phyloP scores from a whole-genome alignment of 2,113 vertebrate genomes.

The Leuciscus idus region DNA sequence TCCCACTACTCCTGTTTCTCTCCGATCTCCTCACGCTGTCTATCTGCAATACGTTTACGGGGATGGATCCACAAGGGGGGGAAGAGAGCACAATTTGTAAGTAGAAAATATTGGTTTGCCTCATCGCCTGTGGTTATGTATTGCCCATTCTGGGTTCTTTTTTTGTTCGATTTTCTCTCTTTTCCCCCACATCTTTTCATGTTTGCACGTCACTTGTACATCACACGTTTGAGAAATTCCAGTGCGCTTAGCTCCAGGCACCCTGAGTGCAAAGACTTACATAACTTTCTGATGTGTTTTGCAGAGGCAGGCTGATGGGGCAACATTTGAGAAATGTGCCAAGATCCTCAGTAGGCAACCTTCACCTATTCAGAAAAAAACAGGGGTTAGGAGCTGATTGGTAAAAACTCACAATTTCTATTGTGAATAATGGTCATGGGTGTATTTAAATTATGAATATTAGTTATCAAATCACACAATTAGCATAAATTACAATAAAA shows the following conservation, averaged over 20 bases:
- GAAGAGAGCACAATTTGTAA: conserved; percentile 50
- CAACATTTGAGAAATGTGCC: conserved; percentile 63
- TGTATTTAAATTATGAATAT: neutral
- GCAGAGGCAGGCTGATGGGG: conserved; percentile 65
- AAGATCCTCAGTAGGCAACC: conserved; percentile 60
- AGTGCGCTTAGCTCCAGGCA: conserved; percentile 69
- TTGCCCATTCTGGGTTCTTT: conserved; percentile 50
- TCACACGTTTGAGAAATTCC: conserved; percentile 70
- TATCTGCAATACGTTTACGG: conserved; percentile 21
- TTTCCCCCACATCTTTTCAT: conserved; percentile 53
- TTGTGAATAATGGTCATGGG: neutral
- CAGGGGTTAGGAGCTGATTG: neutral
- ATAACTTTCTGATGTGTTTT: conserved; percentile 70
- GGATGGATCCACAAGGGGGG: conserved; percentile 24
- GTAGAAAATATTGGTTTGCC: conserved; percentile 57
- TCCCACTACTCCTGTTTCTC: conserved; percentile 37
- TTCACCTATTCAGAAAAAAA: neutral
- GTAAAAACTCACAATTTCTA: neutral
- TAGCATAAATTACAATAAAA: neutral
- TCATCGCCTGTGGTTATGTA: conserved; percentile 55
- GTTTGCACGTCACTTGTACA: conserved; percentile 69
- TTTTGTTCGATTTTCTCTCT: conserved; percentile 61
- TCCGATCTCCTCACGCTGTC: conserved; percentile 3
- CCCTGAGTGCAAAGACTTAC: conserved; percentile 64
- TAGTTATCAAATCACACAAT: neutral